Conservation (phyloP, 2,797 vertebrate genomes). For the Scarus forsteni region DNA sequence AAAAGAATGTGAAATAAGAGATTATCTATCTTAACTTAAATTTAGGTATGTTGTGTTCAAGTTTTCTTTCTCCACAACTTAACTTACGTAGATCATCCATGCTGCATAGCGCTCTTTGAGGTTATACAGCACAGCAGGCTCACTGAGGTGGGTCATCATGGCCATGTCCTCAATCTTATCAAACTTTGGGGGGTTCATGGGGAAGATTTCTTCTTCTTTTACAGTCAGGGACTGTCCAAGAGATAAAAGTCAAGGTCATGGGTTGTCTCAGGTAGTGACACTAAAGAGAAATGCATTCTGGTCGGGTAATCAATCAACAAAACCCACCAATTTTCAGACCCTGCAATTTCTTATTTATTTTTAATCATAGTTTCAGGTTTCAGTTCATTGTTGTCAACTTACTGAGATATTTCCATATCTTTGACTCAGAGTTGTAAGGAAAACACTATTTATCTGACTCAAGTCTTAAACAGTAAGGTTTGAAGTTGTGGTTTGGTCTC, state of each 20-base stretch:
- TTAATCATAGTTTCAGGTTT: too few species aligned
- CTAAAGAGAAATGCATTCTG: too few species aligned
- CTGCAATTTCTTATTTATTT: background rate
- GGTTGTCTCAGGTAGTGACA: background rate
- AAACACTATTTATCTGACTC: too few species aligned
- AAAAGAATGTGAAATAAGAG: slow-evolving; percentile 82
- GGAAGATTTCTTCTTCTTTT: slow-evolving; percentile 85
- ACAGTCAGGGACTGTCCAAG: slow-evolving; percentile 78
- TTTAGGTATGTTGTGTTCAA: background rate
- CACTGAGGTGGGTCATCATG: slow-evolving; percentile 86
- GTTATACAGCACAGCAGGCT: slow-evolving; percentile 92
- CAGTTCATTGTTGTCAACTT: too few species aligned
- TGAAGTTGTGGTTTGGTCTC: too few species aligned
- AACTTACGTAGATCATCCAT: slow-evolving; percentile 92
- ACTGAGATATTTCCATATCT: background rate
- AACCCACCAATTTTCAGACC: too few species aligned
- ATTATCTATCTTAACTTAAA: background rate
- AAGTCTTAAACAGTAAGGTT: too few species aligned
- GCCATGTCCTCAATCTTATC: slow-evolving; percentile 87
- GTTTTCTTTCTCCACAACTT: background rate
- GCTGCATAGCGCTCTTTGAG: slow-evolving; percentile 96
- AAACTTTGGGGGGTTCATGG: slow-evolving; percentile 77
- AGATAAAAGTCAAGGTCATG: background rate
- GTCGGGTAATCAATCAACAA: background rate
- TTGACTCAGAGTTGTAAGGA: background rate